Evolutionary conservation across 2,113 vertebrate genomes (phyloP).

Genomic region (Cynoglossus semilaevis): DNA sequence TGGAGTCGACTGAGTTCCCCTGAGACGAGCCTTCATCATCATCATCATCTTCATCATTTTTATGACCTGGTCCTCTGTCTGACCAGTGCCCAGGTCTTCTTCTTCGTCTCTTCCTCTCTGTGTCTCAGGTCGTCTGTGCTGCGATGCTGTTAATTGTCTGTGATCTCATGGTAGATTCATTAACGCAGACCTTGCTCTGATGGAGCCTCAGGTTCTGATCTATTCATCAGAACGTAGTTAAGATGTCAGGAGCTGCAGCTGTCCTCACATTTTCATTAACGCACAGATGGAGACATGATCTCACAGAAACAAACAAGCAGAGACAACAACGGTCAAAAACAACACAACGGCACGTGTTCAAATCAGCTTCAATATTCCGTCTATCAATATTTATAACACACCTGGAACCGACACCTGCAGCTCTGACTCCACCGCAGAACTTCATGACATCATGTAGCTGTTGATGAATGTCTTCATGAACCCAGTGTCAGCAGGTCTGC

Average conservation of each 20-base stretch:
- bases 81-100: no score
- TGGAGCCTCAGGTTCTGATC: constrained; percentile 49
- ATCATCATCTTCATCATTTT: constrained; percentile 8
- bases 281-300: no score
- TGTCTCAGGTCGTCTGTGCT: constrained; percentile 22
- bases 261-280: constrained; percentile 22
- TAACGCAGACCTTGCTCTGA: constrained; percentile 53
- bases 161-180: constrained; percentile 67
- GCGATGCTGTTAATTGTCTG: constrained; percentile 70
- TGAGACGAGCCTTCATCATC: constrained; percentile 28
- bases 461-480: constrained; percentile 19
- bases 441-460: no score
- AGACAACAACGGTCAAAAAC: no score
- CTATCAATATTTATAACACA: no score
- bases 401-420: no score
- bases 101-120: no score
- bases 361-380: no score
- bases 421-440: no score
- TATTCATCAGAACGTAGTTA: constrained; percentile 48
- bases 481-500: constrained; percentile 8
- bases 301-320: no score
- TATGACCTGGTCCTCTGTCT: no score
- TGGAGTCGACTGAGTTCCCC: constrained; percentile 9
- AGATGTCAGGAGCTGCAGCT: constrained; percentile 34
- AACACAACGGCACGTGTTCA: no score